Conservation (phyloP, 2,113 vertebrate genomes). For the Sturnira hondurensis region DNA sequence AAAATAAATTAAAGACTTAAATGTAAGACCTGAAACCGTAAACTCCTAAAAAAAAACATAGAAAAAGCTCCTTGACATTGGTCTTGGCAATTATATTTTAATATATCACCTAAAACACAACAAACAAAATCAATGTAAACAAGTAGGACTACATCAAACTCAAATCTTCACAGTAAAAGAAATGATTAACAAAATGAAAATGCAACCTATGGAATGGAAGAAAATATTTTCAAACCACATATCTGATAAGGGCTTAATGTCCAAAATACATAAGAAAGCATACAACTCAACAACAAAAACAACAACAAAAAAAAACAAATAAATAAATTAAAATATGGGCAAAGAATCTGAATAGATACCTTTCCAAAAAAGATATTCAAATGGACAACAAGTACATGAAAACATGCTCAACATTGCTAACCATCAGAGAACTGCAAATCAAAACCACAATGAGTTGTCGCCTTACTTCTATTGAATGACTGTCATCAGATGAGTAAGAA, state of each 20-base stretch:
- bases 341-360: not conserved
- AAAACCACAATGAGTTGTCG: too few relatives aligned
- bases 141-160: not conserved
- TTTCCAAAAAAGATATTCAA: not conserved
- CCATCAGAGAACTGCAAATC: too few relatives aligned
- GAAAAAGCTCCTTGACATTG: not conserved
- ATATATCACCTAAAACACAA: not conserved
- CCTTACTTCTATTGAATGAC: too few relatives aligned
- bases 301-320: not conserved
- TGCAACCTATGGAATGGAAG: not conserved
- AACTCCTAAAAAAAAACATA: not conserved
- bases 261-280: not conserved
- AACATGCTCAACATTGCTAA: too few relatives aligned
- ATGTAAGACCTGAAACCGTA: not conserved
- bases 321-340: not conserved
- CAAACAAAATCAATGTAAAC: not conserved
- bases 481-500: too few relatives aligned
- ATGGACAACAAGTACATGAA: too few relatives aligned
- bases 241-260: not conserved
- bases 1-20: not conserved
- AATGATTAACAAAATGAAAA: not conserved
- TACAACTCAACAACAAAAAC: not conserved
- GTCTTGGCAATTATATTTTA: not conserved
- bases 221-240: not conserved
- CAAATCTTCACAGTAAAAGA: not conserved